These are phyloP conservation scores for Nomia melanderi DNA, from an alignment of 1,140 invertebrate species.

Conservation along the genomic window DNA sequence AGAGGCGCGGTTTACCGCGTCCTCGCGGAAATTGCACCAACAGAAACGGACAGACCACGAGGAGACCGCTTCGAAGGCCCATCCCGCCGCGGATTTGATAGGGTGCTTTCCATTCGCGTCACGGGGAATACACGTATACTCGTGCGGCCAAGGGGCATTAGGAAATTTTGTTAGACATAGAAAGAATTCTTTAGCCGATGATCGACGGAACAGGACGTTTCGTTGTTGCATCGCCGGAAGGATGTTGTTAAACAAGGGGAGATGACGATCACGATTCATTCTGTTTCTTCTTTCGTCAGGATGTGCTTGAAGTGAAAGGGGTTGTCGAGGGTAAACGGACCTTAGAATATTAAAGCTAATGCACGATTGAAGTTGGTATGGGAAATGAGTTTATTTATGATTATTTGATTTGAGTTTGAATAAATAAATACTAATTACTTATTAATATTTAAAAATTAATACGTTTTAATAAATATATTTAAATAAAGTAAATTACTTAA, in stretches of 20 bases:
- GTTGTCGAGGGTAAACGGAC: no score
- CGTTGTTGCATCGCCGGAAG: neutral
- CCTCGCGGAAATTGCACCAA: slow-evolving; percentile 49
- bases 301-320: neutral
- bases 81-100: slow-evolving; percentile 35
- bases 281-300: neutral
- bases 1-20: slow-evolving; percentile 51
- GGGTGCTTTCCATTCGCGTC: slow-evolving; percentile 46
- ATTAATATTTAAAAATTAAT: no score
- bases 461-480: no score
- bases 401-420: no score
- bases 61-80: slow-evolving; percentile 18
- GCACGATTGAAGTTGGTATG: no score
- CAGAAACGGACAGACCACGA: slow-evolving; percentile 42
- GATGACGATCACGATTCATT: neutral
- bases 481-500: no score
- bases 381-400: no score
- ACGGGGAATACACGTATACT: neutral
- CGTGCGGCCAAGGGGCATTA: neutral
- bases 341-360: no score
- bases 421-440: no score
- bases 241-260: neutral
- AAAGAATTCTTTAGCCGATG: neutral
- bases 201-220: neutral
- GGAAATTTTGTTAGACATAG: slow-evolving; percentile 3